Percentiles rank a stretch among this genome's conserved stretches.
Evolutionary conservation across 2,888 invertebrate species (phyloP).

Genomic region (Dione juno): DNA sequence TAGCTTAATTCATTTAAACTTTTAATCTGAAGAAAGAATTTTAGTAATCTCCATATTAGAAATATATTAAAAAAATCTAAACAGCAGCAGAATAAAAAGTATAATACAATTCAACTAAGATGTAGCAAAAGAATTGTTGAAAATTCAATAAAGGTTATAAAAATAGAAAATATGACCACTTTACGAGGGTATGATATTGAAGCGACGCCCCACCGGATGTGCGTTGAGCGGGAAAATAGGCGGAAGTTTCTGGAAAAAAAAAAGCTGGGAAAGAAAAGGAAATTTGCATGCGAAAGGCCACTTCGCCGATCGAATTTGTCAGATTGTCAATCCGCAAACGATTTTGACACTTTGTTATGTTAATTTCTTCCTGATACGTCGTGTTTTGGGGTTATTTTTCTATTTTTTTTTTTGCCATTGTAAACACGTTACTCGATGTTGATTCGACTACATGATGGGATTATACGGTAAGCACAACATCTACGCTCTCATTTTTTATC

Average conservation of each 20-base stretch:
- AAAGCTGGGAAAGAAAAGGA: conserved; percentile 62
- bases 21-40: not conserved
- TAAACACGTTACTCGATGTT: not conserved
- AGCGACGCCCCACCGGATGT: conserved; percentile 72
- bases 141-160: conserved; percentile 70
- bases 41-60: not conserved
- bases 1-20: no score
- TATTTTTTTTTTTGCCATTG: not conserved
- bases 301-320: conserved; percentile 81
- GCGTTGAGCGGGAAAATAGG: conserved; percentile 82
- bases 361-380: conserved; percentile 59
- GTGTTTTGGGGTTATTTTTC: conserved; percentile 35
- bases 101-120: conserved; percentile 38
- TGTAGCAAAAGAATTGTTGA: conserved; percentile 54
- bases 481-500: not conserved
- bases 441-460: not conserved
- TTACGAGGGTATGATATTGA: conserved; percentile 67
- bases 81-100: conserved; percentile 23
- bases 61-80: not conserved
- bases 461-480: not conserved
- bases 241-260: conserved; percentile 76
- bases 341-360: conserved; percentile 79
- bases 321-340: conserved; percentile 78
- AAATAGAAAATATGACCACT: conserved; percentile 68
- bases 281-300: conserved; percentile 81